These are phyloP conservation scores for Hippoglossus stenolepis DNA, from an alignment of 2,113 vertebrate species.

Conservation along the genomic window DNA sequence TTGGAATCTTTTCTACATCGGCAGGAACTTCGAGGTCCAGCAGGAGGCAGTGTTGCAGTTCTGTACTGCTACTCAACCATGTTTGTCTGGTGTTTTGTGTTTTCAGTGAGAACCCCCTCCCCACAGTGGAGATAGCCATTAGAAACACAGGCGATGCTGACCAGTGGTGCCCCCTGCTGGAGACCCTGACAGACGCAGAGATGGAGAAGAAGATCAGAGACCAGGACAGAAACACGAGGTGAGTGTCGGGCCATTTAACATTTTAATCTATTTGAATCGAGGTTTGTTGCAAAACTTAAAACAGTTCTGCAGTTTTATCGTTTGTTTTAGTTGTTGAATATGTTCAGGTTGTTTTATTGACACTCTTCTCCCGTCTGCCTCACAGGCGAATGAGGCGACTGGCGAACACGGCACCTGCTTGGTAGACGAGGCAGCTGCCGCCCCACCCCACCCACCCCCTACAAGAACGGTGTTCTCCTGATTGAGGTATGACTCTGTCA, in stretches of 20 bases:
- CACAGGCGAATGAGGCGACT: constrained; percentile 95
- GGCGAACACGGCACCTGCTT: constrained; percentile 96
- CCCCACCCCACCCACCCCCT: not conserved
- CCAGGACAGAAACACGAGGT: constrained; percentile 98
- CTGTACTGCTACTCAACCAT: not conserved
- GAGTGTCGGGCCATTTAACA: constrained; percentile 13
- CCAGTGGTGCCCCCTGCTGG: constrained; percentile 98
- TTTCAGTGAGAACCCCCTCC: constrained; percentile 92
- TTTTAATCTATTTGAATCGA: not conserved
- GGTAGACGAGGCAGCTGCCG: constrained; percentile 79
- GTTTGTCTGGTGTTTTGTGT: not conserved
- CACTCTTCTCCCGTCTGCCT: not conserved
- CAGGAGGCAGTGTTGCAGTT: not conserved
- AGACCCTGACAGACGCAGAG: constrained; percentile 95
- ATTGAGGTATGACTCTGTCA: constrained; percentile 14
- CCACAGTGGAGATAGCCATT: constrained; percentile 96
- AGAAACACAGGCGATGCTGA: constrained; percentile 96
- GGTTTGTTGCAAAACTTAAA: no score
- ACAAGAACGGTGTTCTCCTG: not conserved
- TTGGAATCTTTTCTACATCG: not conserved
- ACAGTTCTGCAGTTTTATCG: no score
- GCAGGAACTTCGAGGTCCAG: not conserved
- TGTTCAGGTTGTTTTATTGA: not conserved
- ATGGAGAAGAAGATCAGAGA: constrained; percentile 99
- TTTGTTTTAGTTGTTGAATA: no score